A percentile compares a stretch with the other conserved stretches of the same genome.
These are phyloP conservation scores for Coendou prehensilis DNA, from an alignment of 2,797 vertebrate species.

Conservation along the genomic window DNA sequence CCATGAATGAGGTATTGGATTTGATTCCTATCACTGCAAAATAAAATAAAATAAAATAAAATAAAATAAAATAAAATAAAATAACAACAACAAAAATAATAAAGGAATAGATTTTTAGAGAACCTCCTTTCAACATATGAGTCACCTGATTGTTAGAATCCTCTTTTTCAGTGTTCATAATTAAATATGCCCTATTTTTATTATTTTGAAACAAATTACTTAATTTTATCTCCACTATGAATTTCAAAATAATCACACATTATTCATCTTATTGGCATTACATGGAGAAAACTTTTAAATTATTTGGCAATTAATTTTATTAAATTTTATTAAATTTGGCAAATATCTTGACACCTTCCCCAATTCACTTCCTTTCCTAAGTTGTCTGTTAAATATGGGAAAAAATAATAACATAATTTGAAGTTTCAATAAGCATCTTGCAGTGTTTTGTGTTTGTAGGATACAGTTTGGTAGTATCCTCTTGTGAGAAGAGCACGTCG, in stretches of 20 bases:
- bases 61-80: background rate
- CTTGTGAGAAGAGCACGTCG: background rate
- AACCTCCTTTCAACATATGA: background rate
- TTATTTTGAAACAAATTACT: background rate
- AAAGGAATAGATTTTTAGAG: conserved; percentile 1
- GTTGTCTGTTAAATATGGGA: background rate
- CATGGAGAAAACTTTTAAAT: background rate
- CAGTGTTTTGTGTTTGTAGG: conserved; percentile 47
- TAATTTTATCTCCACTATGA: background rate
- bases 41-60: background rate
- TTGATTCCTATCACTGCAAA: background rate
- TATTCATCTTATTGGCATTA: background rate
- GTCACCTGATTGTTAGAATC: background rate
- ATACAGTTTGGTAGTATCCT: conserved; percentile 51
- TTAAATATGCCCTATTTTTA: background rate
- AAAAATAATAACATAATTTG: background rate
- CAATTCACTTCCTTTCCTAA: background rate
- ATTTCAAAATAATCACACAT: background rate
- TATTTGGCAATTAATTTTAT: background rate
- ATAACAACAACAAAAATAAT: background rate
- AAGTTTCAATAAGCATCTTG: conserved; percentile 55
- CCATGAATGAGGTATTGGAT: too few relatives aligned
- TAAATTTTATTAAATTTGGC: conserved; percentile 26
- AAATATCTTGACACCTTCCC: background rate
- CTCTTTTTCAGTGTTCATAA: background rate